Percentiles rank a stretch among this genome's conserved stretches.
Conservation (phyloP, 2,113 vertebrate genomes). For the Platysteira castanea region DNA sequence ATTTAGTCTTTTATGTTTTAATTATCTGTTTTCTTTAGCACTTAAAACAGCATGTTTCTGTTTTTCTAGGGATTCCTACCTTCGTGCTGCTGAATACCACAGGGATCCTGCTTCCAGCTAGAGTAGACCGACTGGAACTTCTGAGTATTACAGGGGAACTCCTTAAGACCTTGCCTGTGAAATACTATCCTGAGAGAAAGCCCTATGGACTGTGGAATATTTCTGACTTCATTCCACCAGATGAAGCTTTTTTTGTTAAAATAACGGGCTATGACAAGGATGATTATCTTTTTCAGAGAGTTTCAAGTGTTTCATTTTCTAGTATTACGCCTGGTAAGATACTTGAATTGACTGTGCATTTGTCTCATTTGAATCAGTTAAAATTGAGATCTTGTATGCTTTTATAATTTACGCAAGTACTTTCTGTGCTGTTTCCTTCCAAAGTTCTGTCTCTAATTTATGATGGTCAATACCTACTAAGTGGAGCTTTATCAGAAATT, state of each 20-base stretch:
- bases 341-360: not conserved
- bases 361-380: not conserved
- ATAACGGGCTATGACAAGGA: constrained; percentile 88
- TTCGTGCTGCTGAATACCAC: constrained; percentile 93
- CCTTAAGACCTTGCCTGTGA: constrained; percentile 89
- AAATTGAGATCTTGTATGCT: not conserved
- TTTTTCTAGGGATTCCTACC: constrained; percentile 87
- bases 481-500: not conserved
- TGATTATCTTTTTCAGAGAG: constrained; percentile 88
- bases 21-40: not conserved
- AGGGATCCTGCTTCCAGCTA: constrained; percentile 84
- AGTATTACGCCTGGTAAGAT: constrained; percentile 87
- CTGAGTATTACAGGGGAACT: constrained; percentile 82
- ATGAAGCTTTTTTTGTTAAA: constrained; percentile 91
- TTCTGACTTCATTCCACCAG: constrained; percentile 91
- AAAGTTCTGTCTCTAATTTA: not conserved
- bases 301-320: constrained; percentile 95
- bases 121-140: constrained; percentile 87
- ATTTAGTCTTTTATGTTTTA: not conserved
- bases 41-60: not conserved
- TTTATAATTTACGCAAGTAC: not conserved
- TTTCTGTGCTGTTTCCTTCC: not conserved
- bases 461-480: not conserved
- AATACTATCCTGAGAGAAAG: constrained; percentile 83
- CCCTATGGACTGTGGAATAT: constrained; percentile 93